These are phyloP conservation scores for Procambarus clarkii DNA, from an alignment of 1,140 invertebrate genomes.

Conservation along the genomic window DNA sequence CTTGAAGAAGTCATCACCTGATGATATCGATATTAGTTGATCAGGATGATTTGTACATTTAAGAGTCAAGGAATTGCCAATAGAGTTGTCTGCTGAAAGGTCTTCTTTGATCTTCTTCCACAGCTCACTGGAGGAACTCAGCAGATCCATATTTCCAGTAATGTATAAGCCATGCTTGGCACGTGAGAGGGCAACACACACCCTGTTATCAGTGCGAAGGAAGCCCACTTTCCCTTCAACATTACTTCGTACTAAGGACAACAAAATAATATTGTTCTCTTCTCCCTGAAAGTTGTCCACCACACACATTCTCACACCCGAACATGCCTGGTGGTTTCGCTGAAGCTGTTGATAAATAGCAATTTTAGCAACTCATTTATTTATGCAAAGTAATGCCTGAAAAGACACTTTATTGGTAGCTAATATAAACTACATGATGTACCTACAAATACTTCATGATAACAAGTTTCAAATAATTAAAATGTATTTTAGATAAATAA, in stretches of 20 bases:
- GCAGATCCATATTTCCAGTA: conserved; percentile 80
- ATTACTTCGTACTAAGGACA: conserved; percentile 89
- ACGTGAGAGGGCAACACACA: conserved; percentile 89
- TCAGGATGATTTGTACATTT: conserved; percentile 77
- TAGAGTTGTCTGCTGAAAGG: conserved; percentile 61
- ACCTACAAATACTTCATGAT: too few relatives aligned
- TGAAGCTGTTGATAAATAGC: conserved; percentile 30
- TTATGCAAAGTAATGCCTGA: too few relatives aligned
- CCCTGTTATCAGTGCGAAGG: conserved; percentile 84
- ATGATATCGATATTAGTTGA: conserved; percentile 59
- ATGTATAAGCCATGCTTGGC: conserved; percentile 84
- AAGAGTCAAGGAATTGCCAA: conserved; percentile 74
- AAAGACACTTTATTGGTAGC: too few relatives aligned
- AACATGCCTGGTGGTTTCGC: conserved; percentile 25
- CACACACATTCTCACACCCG: conserved; percentile 78
- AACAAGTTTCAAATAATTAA: too few relatives aligned
- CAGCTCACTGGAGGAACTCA: conserved; percentile 73
- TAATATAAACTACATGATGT: too few relatives aligned
- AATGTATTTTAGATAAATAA: too few relatives aligned
- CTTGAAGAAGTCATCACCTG: conserved; percentile 74
- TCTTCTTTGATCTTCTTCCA: conserved; percentile 76
- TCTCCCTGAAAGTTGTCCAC: conserved; percentile 92
- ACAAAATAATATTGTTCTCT: conserved; percentile 88
- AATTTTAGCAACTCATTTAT: neutral
- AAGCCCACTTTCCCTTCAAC: conserved; percentile 84